Conservation (phyloP, 1,140 invertebrate genomes). For the Ptiloglossa arizonensis region DNA sequence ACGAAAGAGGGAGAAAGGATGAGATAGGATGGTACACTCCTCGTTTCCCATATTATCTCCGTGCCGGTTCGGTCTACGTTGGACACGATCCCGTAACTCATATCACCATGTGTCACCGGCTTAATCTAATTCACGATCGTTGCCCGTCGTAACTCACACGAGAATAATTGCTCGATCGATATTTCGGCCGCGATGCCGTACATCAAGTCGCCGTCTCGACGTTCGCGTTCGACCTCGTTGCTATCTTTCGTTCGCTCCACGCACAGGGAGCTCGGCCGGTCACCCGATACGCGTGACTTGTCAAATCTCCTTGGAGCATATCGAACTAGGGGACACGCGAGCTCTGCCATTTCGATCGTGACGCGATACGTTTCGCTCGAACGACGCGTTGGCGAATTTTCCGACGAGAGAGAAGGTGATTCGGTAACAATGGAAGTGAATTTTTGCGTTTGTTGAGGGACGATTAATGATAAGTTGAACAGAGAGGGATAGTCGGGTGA, state of each 20-base stretch:
- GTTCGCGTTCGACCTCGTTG: conserved; percentile 17
- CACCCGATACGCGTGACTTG: neutral
- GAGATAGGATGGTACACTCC: conserved; percentile 46
- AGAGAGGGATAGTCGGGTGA: too few species aligned
- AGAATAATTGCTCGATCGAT: conserved; percentile 78
- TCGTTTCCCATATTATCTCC: conserved; percentile 65
- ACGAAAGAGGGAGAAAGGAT: conserved; percentile 33
- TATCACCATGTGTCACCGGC: conserved; percentile 77
- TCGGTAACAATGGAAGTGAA: too few species aligned
- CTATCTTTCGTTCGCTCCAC: conserved; percentile 34
- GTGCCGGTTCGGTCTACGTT: conserved; percentile 54
- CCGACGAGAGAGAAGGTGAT: too few species aligned
- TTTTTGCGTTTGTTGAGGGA: too few species aligned
- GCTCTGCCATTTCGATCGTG: neutral
- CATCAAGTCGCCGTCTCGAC: conserved; percentile 44
- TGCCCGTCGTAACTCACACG: conserved; percentile 75
- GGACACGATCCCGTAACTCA: conserved; percentile 72
- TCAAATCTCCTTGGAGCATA: neutral
- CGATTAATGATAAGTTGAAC: too few species aligned
- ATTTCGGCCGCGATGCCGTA: conserved; percentile 60
- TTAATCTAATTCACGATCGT: conserved; percentile 79
- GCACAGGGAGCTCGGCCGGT: conserved; percentile 3
- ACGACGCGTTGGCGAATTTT: too few species aligned
- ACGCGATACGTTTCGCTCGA: too few species aligned
- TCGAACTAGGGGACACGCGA: neutral